A percentile compares a stretch with the other conserved stretches of the same genome.
Evolutionary conservation across 2,113 vertebrate species (phyloP).

Genomic region (Podilymbus podiceps): DNA sequence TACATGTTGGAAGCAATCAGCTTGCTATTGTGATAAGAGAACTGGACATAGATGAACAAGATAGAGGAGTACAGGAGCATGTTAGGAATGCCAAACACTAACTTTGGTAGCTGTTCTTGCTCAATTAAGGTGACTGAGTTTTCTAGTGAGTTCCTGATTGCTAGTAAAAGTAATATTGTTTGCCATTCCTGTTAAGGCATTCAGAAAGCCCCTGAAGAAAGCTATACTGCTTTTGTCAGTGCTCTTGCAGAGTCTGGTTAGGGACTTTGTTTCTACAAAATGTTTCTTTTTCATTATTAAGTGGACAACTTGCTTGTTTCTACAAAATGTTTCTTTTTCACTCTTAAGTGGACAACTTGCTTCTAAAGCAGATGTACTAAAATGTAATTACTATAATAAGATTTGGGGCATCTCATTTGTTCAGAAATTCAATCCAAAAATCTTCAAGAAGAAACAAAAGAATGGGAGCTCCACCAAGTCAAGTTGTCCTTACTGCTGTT

Average conservation of each 20-base stretch:
- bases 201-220: background rate
- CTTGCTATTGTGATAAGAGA: background rate
- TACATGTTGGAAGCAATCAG: background rate
- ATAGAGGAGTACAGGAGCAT: background rate
- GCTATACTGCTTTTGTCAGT: background rate
- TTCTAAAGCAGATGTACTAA: background rate
- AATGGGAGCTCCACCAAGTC: conserved; percentile 94
- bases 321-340: background rate
- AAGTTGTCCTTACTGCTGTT: conserved; percentile 95
- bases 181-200: background rate
- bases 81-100: background rate
- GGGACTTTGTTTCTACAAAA: background rate
- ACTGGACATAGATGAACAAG: background rate
- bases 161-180: background rate
- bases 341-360: background rate
- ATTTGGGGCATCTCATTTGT: conserved; percentile 9
- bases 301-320: background rate
- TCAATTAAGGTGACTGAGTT: background rate
- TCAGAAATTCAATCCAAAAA: conserved; percentile 99
- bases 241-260: background rate
- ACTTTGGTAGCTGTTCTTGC: background rate
- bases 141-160: background rate
- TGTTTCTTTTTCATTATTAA: background rate
- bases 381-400: background rate
- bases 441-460: conserved; percentile 98